Evolutionary conservation across 2,113 vertebrate species (phyloP).

Genomic region (Ammodramus savannarum): DNA sequence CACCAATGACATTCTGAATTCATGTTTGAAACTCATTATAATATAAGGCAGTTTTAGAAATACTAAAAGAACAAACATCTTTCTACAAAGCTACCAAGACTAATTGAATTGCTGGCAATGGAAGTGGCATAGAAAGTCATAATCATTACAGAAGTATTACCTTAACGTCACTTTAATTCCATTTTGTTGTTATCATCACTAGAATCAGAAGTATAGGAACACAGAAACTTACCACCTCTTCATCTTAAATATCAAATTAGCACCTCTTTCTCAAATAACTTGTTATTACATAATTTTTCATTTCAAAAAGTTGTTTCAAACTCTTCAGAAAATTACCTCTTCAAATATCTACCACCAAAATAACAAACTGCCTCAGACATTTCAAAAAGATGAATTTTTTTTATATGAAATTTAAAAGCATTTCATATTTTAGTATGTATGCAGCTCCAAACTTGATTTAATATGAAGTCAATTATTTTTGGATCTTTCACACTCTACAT

Average conservation of each 20-base stretch:
- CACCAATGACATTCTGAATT: background rate
- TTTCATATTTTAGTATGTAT: background rate
- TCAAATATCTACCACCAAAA: background rate
- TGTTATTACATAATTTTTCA: background rate
- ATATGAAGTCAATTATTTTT: background rate
- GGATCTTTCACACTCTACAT: background rate
- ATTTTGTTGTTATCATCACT: background rate
- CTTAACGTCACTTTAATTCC: background rate
- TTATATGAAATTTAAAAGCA: background rate
- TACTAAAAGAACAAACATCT: background rate
- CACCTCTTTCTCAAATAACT: background rate
- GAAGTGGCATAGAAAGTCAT: background rate
- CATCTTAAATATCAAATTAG: background rate
- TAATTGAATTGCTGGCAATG: background rate
- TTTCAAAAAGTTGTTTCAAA: background rate
- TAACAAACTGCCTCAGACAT: background rate
- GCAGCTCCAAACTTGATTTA: background rate
- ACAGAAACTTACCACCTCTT: background rate
- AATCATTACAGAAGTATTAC: background rate
- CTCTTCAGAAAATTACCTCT: background rate
- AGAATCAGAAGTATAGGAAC: background rate
- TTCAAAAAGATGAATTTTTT: background rate
- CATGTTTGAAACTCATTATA: background rate
- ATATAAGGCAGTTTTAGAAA: background rate
- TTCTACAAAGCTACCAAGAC: background rate